phyloP scores from a whole-genome alignment of 2,888 invertebrate species.

The Rutpela maculata region DNA sequence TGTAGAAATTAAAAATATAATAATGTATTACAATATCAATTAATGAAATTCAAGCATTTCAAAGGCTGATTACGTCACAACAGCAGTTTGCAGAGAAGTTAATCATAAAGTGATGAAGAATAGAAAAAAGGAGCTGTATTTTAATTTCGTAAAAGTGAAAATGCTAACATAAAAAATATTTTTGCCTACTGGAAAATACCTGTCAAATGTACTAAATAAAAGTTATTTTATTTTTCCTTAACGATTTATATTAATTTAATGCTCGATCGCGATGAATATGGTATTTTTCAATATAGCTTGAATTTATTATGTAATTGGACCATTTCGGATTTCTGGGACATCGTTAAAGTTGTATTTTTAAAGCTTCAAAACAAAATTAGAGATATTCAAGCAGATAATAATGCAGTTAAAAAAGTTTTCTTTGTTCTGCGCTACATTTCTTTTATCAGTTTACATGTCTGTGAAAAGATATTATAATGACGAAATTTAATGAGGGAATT shows the following conservation, averaged over 20 bases:
- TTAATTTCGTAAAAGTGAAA: too few species aligned
- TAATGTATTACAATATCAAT: too few species aligned
- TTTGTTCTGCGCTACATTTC: constrained; percentile 33
- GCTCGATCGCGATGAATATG: background rate
- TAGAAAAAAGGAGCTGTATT: too few species aligned
- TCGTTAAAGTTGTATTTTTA: constrained; percentile 40
- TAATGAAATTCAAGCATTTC: too few species aligned
- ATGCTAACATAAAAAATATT: too few species aligned
- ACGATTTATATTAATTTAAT: constrained; percentile 2
- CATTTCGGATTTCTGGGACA: constrained; percentile 20
- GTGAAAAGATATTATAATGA: constrained; percentile 29
- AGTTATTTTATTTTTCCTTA: background rate
- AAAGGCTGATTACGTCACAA: too few species aligned
- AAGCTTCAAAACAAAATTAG: constrained; percentile 34
- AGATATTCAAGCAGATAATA: constrained; percentile 43
- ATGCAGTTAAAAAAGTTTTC: constrained; percentile 35
- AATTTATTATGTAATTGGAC: constrained; percentile 39
- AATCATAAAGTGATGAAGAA: too few species aligned
- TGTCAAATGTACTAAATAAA: too few species aligned
- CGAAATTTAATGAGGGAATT: constrained; percentile 26
- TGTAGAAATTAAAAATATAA: too few species aligned
- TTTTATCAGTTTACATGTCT: constrained; percentile 28
- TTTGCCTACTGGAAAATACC: too few species aligned
- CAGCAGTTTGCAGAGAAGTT: too few species aligned
- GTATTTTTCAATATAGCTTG: constrained; percentile 24